A percentile compares a stretch with the other conserved stretches of the same genome.
Conservation (phyloP, 2,888 invertebrate species). For the Drosophila helvetica region DNA sequence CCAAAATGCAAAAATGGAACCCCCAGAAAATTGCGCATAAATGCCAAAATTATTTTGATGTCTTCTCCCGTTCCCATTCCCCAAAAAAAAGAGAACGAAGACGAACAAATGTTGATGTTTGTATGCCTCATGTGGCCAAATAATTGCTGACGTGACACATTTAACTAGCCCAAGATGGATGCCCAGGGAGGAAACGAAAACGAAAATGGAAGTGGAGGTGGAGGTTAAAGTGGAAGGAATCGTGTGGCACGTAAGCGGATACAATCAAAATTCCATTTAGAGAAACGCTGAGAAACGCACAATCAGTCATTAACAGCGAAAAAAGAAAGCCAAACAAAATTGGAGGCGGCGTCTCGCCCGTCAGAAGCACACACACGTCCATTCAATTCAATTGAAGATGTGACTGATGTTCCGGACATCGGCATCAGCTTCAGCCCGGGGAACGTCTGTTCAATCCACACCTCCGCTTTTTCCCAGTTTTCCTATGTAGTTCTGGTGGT, state of each 20-base stretch:
- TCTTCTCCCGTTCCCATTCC: constrained; percentile 21
- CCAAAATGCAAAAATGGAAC: constrained; percentile 45
- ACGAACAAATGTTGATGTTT: constrained; percentile 17
- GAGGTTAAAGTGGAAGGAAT: constrained; percentile 31
- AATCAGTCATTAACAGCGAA: constrained; percentile 74
- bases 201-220: constrained; percentile 28
- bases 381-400: constrained; percentile 68
- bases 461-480: constrained; percentile 14
- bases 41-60: constrained; percentile 53
- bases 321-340: constrained; percentile 43
- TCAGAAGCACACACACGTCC: constrained; percentile 31
- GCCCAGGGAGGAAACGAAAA: constrained; percentile 21
- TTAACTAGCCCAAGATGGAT: constrained; percentile 49
- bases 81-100: background rate
- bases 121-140: constrained; percentile 44
- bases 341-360: constrained; percentile 27
- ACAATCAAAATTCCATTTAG: constrained; percentile 79
- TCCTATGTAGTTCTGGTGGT: constrained; percentile 43
- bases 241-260: constrained; percentile 74
- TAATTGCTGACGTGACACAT: constrained; percentile 58
- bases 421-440: constrained; percentile 24
- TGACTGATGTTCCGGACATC: constrained; percentile 35
- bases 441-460: constrained; percentile 12
- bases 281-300: constrained; percentile 68
- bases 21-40: constrained; percentile 51